Base-by-base conservation (phyloP, 2,113 vertebrate genomes). In the Corythaixoides concolor region DNA sequence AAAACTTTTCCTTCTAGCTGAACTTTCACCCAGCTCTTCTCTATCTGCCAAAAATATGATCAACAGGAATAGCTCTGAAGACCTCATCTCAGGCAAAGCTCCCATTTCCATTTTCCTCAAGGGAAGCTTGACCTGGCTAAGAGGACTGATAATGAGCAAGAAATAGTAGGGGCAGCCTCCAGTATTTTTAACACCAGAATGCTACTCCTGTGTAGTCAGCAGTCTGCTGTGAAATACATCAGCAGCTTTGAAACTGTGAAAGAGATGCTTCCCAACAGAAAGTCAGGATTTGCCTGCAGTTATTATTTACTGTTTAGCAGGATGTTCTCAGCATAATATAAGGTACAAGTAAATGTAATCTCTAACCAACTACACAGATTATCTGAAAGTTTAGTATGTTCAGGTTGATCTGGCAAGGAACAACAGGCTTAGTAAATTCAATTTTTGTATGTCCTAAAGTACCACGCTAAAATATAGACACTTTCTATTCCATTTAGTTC, bases 181-280 rank as follows among this genome's bases (percentile, higher is more conserved):
- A 89, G 75, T 85, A 94, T 94, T 97, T 96, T 97, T 97, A 96
- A 96, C 78, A 97, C 43, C 49, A 91, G 94, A 97, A 88, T 80
- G 45, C 28, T 87, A 96, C 92, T 97, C 95, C 97, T 60, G 35
- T 93, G 93, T 83, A 68, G 12, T 95, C 91, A 97, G 68, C 35
- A 88, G 85, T 43, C 67, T 73, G 74, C 70, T 95, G 79, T 88
- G 79, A 96, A 97, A 94, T 78, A n/a, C 91, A 96, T 97, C 92
- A 95, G 88, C 95, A 97, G 37, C 63, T 88, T 49, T 89, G 64
- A 95, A 90, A 72, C 49, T 63, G 68, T 68, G 76, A 70, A 96
- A 96, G 96, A 93, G 77, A 60, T 95, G 88, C 37, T 97, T 94
- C 91, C n/a, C 53, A 74, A 18, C 13, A 79, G 62, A 50, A 89